Percentiles rank a stretch among this genome's conserved stretches.
These are phyloP conservation scores for Pandion haliaetus DNA, from an alignment of 2,113 vertebrate species.

Conservation along the genomic window DNA sequence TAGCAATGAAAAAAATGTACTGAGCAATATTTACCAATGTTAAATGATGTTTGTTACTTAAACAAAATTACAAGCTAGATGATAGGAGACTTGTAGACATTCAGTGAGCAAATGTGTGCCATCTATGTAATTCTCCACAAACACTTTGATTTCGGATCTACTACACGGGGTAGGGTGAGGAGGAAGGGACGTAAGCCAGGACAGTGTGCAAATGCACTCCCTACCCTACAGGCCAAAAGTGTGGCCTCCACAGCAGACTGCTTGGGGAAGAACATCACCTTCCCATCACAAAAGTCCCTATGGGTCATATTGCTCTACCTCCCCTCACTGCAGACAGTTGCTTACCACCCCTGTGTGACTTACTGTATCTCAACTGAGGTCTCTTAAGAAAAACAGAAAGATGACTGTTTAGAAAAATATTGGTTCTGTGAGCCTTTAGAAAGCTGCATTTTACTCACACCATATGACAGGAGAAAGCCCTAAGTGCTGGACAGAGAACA, in stretches of 20 bases:
- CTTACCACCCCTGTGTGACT: constrained; percentile 11
- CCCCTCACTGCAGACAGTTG: not conserved
- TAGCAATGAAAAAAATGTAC: constrained; percentile 1
- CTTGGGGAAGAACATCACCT: not conserved
- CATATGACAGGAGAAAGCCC: not conserved
- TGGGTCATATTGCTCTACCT: not conserved
- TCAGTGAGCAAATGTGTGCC: not conserved
- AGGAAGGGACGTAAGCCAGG: not conserved
- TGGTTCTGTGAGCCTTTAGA: not conserved
- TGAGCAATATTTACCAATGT: constrained; percentile 56
- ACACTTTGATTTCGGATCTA: not conserved
- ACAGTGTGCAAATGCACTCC: not conserved
- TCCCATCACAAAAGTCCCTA: not conserved
- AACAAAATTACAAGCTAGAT: constrained; percentile 15
- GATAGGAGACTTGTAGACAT: not conserved
- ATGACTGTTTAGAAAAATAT: not conserved
- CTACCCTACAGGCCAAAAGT: not conserved
- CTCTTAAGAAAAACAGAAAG: not conserved
- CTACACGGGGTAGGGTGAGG: not conserved
- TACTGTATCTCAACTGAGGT: constrained; percentile 4
- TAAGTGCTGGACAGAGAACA: not conserved
- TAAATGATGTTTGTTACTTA: constrained; percentile 39
- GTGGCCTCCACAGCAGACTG: not conserved
- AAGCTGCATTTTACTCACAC: not conserved
- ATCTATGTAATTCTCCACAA: not conserved